phyloP scores from a whole-genome alignment of 2,113 vertebrate genomes.

The Acinonyx jubatus region DNA sequence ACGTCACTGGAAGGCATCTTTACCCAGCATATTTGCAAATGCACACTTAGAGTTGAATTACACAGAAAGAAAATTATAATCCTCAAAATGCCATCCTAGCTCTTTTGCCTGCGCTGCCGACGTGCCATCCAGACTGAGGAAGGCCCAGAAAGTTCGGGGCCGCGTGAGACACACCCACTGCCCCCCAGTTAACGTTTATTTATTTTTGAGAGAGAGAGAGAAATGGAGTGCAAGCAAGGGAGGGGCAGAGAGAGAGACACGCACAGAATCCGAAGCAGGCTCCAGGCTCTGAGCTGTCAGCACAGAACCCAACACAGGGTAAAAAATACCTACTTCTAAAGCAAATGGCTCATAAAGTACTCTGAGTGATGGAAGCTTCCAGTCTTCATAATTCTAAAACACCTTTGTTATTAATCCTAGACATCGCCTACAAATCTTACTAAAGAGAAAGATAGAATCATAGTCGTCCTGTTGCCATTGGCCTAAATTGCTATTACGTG shows the following conservation, averaged over 20 bases:
- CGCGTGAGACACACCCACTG: background rate
- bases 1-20: background rate
- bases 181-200: background rate
- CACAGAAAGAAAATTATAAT: constrained; percentile 46
- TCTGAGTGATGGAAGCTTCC: background rate
- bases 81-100: background rate
- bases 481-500: background rate
- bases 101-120: background rate
- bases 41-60: constrained; percentile 2
- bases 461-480: background rate
- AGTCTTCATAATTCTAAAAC: constrained; percentile 14
- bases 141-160: background rate
- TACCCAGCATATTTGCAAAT: constrained; percentile 8
- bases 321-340: too few species aligned
- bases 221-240: too few species aligned
- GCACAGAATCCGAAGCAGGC: too few species aligned
- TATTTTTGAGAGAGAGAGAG: too few species aligned
- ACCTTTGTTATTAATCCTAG: background rate
- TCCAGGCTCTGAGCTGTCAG: too few species aligned
- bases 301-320: too few species aligned
- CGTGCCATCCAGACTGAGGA: background rate
- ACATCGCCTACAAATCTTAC: constrained; percentile 2
- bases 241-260: too few species aligned
- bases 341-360: too few species aligned
- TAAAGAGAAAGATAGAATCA: background rate